These are phyloP conservation scores for Ivindomyrus marchei DNA, from an alignment of 2,113 vertebrate genomes.

Conservation along the genomic window DNA sequence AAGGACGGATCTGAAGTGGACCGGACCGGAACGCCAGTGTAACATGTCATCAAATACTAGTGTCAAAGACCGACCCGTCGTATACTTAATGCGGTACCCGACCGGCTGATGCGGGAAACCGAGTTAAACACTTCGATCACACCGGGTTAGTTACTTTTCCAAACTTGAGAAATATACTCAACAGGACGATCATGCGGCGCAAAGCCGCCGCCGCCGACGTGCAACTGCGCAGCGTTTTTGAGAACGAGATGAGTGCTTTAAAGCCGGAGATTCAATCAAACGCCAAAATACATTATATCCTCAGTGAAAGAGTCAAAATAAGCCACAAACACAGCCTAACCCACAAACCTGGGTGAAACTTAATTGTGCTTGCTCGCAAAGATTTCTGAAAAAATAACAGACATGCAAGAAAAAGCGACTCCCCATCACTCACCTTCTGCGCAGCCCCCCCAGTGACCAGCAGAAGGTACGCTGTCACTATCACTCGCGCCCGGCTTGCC, in stretches of 20 bases:
- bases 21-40: neutral
- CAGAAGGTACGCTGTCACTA: conserved; percentile 53
- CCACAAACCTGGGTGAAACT: neutral
- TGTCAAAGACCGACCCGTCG: neutral
- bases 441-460: conserved; percentile 53
- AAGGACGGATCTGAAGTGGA: neutral
- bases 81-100: neutral
- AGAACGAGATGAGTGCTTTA: neutral
- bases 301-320: neutral
- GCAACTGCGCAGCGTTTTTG: neutral
- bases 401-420: conserved; percentile 27
- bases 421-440: conserved; percentile 56
- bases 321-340: neutral
- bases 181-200: neutral
- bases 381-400: neutral
- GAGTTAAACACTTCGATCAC: neutral
- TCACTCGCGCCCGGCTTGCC: conserved; percentile 46
- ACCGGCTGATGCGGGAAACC: neutral
- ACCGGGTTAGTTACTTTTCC: neutral
- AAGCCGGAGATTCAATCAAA: neutral
- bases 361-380: neutral
- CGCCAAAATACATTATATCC: neutral
- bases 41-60: neutral
- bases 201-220: neutral
- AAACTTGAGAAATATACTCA: neutral